Evolutionary conservation across 2,888 invertebrate genomes (phyloP).

Genomic region (Taenaris catops): DNA sequence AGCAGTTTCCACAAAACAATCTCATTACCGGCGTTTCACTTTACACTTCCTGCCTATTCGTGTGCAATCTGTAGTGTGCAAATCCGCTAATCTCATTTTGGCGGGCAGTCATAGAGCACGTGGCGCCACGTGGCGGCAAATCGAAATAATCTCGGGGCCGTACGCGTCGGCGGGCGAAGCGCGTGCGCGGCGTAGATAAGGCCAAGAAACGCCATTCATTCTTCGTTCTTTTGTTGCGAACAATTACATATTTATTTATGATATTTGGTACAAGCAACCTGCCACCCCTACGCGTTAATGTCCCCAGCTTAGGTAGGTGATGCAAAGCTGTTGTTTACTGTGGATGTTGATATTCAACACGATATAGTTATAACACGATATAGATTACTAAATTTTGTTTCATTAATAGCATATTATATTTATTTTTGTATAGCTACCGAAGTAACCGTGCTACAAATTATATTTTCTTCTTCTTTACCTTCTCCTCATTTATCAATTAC

Average conservation of each 20-base stretch:
- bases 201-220: constrained; percentile 76
- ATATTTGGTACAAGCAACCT: constrained; percentile 73
- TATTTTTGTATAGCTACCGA: too few relatives aligned
- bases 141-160: constrained; percentile 73
- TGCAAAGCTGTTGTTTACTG: constrained; percentile 14
- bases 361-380: not conserved
- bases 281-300: constrained; percentile 42
- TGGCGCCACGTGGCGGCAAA: constrained; percentile 74
- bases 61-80: constrained; percentile 79
- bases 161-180: constrained; percentile 61
- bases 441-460: too few relatives aligned
- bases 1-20: constrained; percentile 53
- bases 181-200: constrained; percentile 73
- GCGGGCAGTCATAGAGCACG: constrained; percentile 64
- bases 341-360: constrained; percentile 10
- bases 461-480: too few relatives aligned
- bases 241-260: constrained; percentile 79
- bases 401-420: too few relatives aligned
- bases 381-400: too few relatives aligned
- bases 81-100: constrained; percentile 79
- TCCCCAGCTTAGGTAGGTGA: constrained; percentile 22
- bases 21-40: constrained; percentile 77
- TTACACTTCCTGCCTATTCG: constrained; percentile 77
- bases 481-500: too few relatives aligned
- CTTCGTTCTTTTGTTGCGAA: constrained; percentile 72